Evolutionary conservation across 1,140 invertebrate genomes (phyloP).

Genomic region (Drosophila mauritiana): DNA sequence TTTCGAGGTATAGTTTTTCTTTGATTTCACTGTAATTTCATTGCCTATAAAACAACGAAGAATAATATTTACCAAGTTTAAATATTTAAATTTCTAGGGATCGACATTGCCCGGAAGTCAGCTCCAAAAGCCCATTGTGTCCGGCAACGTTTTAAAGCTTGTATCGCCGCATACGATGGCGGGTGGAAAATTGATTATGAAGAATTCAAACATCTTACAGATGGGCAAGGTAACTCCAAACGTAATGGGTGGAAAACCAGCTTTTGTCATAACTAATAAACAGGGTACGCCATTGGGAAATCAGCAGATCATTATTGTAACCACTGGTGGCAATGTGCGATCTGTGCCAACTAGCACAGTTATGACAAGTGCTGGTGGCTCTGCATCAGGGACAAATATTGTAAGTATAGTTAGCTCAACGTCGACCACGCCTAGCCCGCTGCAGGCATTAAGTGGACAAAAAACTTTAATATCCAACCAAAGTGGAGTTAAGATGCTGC

Average conservation of each 20-base stretch:
- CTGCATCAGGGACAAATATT: conserved; percentile 78
- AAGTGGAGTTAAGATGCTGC: conserved; percentile 88
- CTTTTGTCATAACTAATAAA: conserved; percentile 84
- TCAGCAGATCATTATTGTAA: conserved; percentile 90
- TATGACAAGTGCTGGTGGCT: conserved; percentile 87
- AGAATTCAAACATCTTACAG: conserved; percentile 89
- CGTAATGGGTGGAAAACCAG: conserved; percentile 76
- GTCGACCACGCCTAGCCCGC: conserved; percentile 51
- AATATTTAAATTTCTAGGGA: conserved; percentile 7
- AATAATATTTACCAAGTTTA: not conserved
- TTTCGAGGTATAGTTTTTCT: too few relatives aligned
- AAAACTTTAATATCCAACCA: conserved; percentile 83
- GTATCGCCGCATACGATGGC: conserved; percentile 80
- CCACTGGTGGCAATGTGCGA: conserved; percentile 88
- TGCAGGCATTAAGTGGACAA: conserved; percentile 67
- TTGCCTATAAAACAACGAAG: too few relatives aligned
- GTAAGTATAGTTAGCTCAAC: conserved; percentile 76
- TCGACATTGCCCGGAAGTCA: conserved; percentile 17
- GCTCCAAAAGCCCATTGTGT: conserved; percentile 67
- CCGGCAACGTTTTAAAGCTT: conserved; percentile 79
- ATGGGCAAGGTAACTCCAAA: conserved; percentile 86
- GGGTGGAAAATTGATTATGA: conserved; percentile 88
- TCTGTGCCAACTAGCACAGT: conserved; percentile 79
- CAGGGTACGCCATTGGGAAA: conserved; percentile 85
- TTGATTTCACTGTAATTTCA: too few relatives aligned